Evolutionary conservation across 2,888 invertebrate genomes (phyloP), one percentile per base, ranked within the genome.

Genomic region (Hedychridium roseum): DNA sequence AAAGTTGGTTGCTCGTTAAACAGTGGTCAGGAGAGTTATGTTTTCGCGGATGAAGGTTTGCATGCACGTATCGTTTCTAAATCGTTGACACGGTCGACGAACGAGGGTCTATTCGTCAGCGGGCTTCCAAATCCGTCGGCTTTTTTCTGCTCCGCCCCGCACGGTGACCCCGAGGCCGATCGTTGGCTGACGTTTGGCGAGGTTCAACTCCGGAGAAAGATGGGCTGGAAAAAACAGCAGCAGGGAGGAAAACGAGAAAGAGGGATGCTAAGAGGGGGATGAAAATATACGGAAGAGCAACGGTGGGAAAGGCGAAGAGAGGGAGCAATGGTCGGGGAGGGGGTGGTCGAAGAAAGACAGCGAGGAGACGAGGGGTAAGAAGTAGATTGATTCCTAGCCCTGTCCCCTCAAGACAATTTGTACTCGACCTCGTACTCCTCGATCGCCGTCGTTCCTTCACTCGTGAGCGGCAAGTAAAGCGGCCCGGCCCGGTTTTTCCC

Each of bases 371-470:
- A 55, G 56, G 51, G 58, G 64, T 63, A 70, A 67, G 63, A 64
- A 66, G 66, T 70, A 67, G 67, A 73, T 73, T 73, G 71, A 70
- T 71, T 73, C 66, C 61, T 62, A 56, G 54, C 59, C 56, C 60
- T 62, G 64, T 66, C 68, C 65, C 66, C 68, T 57, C 61, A 61
- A 66, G 67, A 67, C 69, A 70, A 73, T 73, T 71, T 73, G 69
- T 72, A 71, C 66, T 59, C 67, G 60, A 60, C 59, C 66, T 61
- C 64, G 57, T 62, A 55, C 62, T 60, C 55, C 56, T 45, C 60
- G 61, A 64, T 66, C 60, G 59, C 69, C 57, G n/a, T 61, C 67
- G 65, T 60, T 69, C 57, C 61, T 48, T 69, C 64, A 56, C 66
- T 61, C 66, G 65, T 64, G 64, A 68, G 65, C 64, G 55, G 66